Percentiles rank a stretch among this genome's conserved stretches.
Evolutionary conservation across 2,888 invertebrate genomes (phyloP).

Genomic region (Caradrina kadenii): DNA sequence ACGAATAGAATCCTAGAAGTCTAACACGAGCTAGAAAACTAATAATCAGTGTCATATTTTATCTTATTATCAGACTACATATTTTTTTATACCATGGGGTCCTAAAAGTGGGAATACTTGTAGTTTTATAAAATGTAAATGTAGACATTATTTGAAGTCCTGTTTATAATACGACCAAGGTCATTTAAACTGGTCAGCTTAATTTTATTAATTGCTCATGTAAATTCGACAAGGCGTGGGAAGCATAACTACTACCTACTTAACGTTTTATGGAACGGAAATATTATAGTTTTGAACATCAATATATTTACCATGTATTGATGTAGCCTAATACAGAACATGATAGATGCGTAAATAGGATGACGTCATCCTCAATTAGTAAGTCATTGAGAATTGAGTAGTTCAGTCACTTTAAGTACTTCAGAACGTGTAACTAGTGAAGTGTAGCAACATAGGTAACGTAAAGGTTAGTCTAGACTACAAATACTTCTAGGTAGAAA

Average conservation of each 20-base stretch:
- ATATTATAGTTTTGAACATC: constrained; percentile 5
- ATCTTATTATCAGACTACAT: constrained; percentile 2
- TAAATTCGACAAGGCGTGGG: constrained; percentile 36
- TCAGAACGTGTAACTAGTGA: constrained; percentile 11
- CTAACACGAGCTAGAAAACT: constrained; percentile 28
- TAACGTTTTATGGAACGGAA: not conserved
- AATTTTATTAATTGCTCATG: constrained; percentile 40
- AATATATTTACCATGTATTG: not conserved
- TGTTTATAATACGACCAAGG: constrained; percentile 23
- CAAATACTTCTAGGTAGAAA: not conserved
- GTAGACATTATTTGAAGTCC: not conserved
- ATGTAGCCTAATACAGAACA: constrained; percentile 5
- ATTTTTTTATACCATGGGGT: no score
- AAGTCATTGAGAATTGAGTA: constrained; percentile 24
- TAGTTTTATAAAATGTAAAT: not conserved
- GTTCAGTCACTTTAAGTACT: constrained; percentile 39
- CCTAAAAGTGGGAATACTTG: no score
- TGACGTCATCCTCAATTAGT: constrained; percentile 21
- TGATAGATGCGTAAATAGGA: constrained; percentile 30
- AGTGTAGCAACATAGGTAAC: constrained; percentile 8
- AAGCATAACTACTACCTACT: not conserved
- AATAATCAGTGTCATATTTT: constrained; percentile 5
- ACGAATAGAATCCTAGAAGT: constrained; percentile 20
- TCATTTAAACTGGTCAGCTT: constrained; percentile 8
- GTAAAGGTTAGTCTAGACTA: constrained; percentile 2